Percentiles rank a stretch among this genome's conserved stretches.
Conservation (phyloP, 2,113 vertebrate genomes). For the Oryzias javanicus region DNA sequence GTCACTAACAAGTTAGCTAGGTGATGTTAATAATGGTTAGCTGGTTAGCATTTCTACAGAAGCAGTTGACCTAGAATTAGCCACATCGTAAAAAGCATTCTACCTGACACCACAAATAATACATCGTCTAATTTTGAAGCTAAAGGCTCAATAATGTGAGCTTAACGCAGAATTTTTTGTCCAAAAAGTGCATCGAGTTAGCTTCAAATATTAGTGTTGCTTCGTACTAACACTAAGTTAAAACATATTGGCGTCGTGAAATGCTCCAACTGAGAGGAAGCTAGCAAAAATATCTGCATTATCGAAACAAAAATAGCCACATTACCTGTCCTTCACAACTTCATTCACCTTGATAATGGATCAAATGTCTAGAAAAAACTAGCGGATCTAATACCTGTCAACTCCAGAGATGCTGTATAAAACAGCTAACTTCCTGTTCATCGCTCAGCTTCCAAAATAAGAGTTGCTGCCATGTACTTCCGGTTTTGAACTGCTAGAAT, state of each 20-base stretch:
- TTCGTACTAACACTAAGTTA: background rate
- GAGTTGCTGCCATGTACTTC: background rate
- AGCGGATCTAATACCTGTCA: constrained; percentile 23
- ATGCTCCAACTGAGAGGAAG: background rate
- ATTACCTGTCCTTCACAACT: constrained; percentile 42
- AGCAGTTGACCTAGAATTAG: background rate
- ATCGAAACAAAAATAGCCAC: background rate
- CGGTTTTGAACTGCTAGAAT: background rate
- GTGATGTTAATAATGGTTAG: constrained; percentile 20
- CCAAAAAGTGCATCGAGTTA: constrained; percentile 16
- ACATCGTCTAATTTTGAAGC: background rate
- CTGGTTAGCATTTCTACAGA: constrained; percentile 46
- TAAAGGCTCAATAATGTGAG: background rate
- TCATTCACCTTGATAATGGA: constrained; percentile 9
- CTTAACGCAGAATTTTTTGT: too few relatives aligned
- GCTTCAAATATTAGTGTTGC: constrained; percentile 18
- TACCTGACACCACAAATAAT: background rate
- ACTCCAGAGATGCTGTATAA: too few relatives aligned
- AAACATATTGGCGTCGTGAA: background rate
- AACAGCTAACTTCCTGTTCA: constrained; percentile 20
- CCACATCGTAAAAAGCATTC: background rate
- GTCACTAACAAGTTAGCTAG: too few relatives aligned
- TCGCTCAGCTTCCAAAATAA: constrained; percentile 48
- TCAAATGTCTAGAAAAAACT: background rate
- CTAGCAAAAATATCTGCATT: fast-evolving